Evolutionary conservation across 1,140 invertebrate genomes (phyloP), one percentile per base, ranked within the genome.

Genomic region (Caenorhabditis latens): DNA sequence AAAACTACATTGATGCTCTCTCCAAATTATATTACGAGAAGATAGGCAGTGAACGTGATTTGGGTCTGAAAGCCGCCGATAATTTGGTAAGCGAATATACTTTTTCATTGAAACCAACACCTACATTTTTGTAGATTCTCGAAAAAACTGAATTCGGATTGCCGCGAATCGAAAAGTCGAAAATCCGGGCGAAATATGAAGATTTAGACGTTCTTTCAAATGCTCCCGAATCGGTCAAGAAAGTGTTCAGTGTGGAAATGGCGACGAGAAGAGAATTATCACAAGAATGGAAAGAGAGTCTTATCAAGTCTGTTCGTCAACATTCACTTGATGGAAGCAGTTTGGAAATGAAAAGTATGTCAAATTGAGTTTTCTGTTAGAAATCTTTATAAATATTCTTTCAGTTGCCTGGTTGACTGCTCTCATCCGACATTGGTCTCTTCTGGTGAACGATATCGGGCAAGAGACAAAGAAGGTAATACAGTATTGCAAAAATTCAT

Each of bases 361-460:
- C 32, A 67, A 32, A 42, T 48, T 42, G 16, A 43, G 16, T n/a
- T 58, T 55, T 11, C n/a, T 40, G 9, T 84, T n/a, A 32, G 4
- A 48, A 7, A 9, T 13, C 58, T n/a, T 16, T 75, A 53, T 46
- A 6, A 16, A 53, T 55, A 57, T 79, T 46, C 32, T 75, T 90
- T 88, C 57, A 92, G 91, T 92, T 88, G 91, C 90, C 48, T 91
- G 90, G 91, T 65, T 90, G 21, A 92, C 91, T 7, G 91, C 90
- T 53, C 57, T 88, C 24, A 92, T 92, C 84, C 90, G 91, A 7
- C 91, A 92, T 58, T 92, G 90, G 90, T 93, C 91, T 21, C 84
- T 87, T 48, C 79, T 92, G 16, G 88, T 91, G 21, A 91, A 92
- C 50, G 90, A 91, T 7, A 67, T 92, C 14, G 79, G 65, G 50